A percentile compares a stretch with the other conserved stretches of the same genome.
Evolutionary conservation across 35 echinoderm and acorn worm genomes (phyloP).

Genomic region (Strongylocentrotus purpuratus): DNA sequence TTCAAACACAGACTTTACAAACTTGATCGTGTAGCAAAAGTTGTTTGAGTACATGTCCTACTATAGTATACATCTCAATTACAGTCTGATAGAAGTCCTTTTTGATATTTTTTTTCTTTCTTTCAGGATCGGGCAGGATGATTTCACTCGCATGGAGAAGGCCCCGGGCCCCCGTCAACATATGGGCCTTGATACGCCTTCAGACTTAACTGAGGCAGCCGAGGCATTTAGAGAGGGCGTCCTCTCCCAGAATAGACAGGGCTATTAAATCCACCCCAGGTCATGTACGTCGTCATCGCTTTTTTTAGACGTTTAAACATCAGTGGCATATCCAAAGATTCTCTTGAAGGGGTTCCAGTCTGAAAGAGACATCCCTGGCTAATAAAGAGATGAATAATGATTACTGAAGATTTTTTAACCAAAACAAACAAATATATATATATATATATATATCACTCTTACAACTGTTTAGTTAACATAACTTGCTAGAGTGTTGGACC

Average conservation of each 20-base stretch:
- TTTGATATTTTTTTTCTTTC: not conserved
- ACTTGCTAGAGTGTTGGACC: no score
- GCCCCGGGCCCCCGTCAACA: slow-evolving; percentile 50
- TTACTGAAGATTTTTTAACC: no score
- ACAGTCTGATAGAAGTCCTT: not conserved
- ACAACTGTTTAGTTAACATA: no score
- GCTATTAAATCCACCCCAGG: not conserved
- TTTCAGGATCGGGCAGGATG: slow-evolving; percentile 65
- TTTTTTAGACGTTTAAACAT: no score
- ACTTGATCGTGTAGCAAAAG: not conserved
- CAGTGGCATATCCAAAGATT: no score
- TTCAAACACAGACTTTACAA: not conserved
- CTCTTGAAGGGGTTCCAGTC: no score
- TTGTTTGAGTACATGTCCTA: not conserved
- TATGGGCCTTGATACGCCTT: slow-evolving; percentile 60
- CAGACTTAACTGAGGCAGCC: slow-evolving; percentile 43
- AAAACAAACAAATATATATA: no score
- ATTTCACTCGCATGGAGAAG: slow-evolving; percentile 62
- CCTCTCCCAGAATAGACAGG: slow-evolving; percentile 20
- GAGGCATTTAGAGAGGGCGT: not conserved
- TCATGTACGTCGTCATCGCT: no score
- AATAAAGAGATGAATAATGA: no score
- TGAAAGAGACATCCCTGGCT: no score
- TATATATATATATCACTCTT: no score
- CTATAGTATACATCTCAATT: not conserved